Percentiles rank a stretch among this genome's conserved stretches.
Conservation (phyloP, 2,113 vertebrate species). For the Vulpes ferrilata region DNA sequence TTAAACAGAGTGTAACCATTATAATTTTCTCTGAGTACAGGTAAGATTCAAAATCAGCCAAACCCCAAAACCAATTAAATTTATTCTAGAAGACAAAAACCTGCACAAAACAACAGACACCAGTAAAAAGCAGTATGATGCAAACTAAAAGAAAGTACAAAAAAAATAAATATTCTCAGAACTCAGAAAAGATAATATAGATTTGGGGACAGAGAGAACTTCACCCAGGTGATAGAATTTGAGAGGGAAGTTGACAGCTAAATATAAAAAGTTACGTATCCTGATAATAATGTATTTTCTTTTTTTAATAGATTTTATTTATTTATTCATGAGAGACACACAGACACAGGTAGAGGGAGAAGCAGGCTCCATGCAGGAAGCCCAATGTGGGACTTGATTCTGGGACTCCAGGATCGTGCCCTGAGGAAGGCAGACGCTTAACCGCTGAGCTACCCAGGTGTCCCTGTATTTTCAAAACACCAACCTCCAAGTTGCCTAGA, state of each 20-base stretch:
- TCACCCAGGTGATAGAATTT: not conserved
- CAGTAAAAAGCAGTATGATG: conserved; percentile 18
- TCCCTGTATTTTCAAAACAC: conserved; percentile 33
- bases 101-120: not conserved
- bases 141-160: not conserved
- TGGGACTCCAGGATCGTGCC: no score
- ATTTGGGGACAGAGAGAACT: conserved; percentile 5
- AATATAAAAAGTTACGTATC: conserved; percentile 55
- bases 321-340: no score
- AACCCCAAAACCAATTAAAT: conserved; percentile 48
- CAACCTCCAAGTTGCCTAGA: conserved; percentile 38
- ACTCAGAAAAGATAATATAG: conserved; percentile 11
- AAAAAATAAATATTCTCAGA: not conserved
- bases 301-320: not conserved
- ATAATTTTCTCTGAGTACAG: not conserved
- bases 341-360: no score
- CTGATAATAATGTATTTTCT: conserved; percentile 51
- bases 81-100: conserved; percentile 47
- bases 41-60: conserved; percentile 53
- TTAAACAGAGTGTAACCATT: conserved; percentile 34
- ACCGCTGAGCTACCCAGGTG: no score
- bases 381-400: no score
- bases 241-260: not conserved
- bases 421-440: no score
- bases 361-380: no score